Evolutionary conservation across 2,113 vertebrate genomes (phyloP).

Genomic region (Lepidothrix coronata): DNA sequence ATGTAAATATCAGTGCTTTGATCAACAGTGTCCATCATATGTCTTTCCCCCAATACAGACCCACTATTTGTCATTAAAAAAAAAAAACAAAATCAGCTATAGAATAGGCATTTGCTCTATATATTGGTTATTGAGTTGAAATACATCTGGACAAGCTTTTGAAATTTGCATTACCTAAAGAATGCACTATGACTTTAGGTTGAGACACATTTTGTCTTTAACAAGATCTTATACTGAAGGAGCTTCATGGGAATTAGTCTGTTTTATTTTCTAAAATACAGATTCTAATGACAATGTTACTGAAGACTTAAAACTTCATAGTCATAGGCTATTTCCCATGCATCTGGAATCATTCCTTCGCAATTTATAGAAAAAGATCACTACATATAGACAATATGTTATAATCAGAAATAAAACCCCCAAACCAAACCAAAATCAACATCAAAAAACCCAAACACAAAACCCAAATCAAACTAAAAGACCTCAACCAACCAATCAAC

Average conservation of each 20-base stretch:
- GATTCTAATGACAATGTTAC: background rate
- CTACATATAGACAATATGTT: background rate
- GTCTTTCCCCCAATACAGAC: background rate
- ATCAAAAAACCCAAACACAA: background rate
- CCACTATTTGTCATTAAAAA: background rate
- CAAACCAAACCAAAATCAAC: background rate
- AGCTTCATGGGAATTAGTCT: background rate
- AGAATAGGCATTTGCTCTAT: slow-evolving; percentile 5
- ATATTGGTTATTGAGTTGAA: slow-evolving; percentile 9
- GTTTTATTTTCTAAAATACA: background rate
- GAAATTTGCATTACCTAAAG: background rate
- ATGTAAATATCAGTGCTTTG: slow-evolving; percentile 24
- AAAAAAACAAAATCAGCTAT: background rate
- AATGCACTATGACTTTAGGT: background rate
- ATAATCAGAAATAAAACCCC: background rate
- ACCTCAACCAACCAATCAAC: background rate
- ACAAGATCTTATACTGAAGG: background rate
- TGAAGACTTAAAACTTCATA: background rate
- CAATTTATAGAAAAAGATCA: background rate
- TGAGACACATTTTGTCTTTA: background rate
- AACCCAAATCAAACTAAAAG: background rate
- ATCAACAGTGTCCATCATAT: slow-evolving; percentile 13
- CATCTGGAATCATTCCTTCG: background rate
- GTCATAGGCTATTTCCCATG: background rate
- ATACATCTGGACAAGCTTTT: background rate